Conservation (phyloP, 2,888 invertebrate genomes). For the Embidobia sp. region DNA sequence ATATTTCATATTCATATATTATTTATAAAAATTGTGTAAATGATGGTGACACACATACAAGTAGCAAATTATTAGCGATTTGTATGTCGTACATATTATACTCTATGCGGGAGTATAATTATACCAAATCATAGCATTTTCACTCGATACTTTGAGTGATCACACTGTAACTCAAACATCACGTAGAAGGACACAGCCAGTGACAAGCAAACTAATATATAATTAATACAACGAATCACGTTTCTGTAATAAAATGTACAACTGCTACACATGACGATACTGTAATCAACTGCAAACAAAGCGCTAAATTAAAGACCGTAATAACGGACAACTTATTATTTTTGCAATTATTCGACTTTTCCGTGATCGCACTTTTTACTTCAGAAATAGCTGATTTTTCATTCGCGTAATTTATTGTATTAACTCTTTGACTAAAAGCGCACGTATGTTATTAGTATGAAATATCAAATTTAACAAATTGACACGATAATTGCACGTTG, state of each 20-base stretch:
- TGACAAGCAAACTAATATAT: conserved; percentile 30
- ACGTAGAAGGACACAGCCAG: conserved; percentile 54
- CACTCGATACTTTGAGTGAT: conserved; percentile 29
- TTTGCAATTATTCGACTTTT: too few relatives aligned
- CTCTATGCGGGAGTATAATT: conserved; percentile 47
- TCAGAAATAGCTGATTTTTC: too few relatives aligned
- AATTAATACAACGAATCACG: conserved; percentile 40
- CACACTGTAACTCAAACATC: conserved; percentile 47
- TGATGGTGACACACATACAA: conserved; percentile 9
- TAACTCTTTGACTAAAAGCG: too few relatives aligned
- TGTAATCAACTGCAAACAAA: neutral
- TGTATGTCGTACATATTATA: conserved; percentile 14
- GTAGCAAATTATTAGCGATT: conserved; percentile 42
- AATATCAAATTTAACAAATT: too few relatives aligned
- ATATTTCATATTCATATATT: conserved; percentile 9
- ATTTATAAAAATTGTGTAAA: neutral
- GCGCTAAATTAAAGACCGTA: too few relatives aligned
- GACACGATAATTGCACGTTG: too few relatives aligned
- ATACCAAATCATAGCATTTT: conserved; percentile 53
- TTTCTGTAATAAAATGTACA: conserved; percentile 1
- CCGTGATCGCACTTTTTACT: too few relatives aligned
- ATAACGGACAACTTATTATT: too few relatives aligned
- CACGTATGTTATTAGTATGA: too few relatives aligned
- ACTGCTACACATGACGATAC: conserved; percentile 7
- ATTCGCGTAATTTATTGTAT: too few relatives aligned